phyloP scores from a whole-genome alignment of 2,888 invertebrate species.

The Atethmia centrago region DNA sequence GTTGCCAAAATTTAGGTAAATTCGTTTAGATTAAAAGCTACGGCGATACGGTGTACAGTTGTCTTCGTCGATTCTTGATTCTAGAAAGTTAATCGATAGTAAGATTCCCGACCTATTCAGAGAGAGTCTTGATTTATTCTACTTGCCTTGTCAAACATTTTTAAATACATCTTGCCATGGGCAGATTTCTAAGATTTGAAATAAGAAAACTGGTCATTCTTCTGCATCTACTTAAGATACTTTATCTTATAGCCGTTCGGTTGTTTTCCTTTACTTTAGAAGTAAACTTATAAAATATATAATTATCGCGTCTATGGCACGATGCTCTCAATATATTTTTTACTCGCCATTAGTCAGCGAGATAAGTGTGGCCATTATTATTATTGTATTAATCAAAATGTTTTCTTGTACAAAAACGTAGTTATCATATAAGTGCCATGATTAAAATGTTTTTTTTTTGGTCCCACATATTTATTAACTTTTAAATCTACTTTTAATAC shows the following conservation, averaged over 20 bases:
- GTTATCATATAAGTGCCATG: conserved; percentile 72
- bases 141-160: conserved; percentile 69
- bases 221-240: conserved; percentile 14
- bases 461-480: conserved; percentile 68
- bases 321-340: conserved; percentile 42
- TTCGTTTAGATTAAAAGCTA: conserved; percentile 50
- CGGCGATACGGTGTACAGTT: conserved; percentile 45
- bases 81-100: conserved; percentile 40
- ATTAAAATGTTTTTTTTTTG: conserved; percentile 63
- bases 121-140: conserved; percentile 58
- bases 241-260: conserved; percentile 1
- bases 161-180: conserved; percentile 58
- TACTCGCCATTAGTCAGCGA: conserved; percentile 54
- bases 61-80: conserved; percentile 47
- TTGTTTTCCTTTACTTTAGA: conserved; percentile 9
- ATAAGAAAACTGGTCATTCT: conserved; percentile 8
- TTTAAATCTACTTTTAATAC: conserved; percentile 64
- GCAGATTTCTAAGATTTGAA: conserved; percentile 24
- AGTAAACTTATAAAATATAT: conserved; percentile 13
- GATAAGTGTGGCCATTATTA: conserved; percentile 60
- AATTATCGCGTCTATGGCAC: conserved; percentile 31
- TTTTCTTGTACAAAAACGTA: conserved; percentile 63
- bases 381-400: conserved; percentile 60
- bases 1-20: conserved; percentile 66
- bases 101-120: no score